Evolutionary conservation across 2,797 vertebrate species (phyloP).

Genomic region (Bovichtus variegatus): DNA sequence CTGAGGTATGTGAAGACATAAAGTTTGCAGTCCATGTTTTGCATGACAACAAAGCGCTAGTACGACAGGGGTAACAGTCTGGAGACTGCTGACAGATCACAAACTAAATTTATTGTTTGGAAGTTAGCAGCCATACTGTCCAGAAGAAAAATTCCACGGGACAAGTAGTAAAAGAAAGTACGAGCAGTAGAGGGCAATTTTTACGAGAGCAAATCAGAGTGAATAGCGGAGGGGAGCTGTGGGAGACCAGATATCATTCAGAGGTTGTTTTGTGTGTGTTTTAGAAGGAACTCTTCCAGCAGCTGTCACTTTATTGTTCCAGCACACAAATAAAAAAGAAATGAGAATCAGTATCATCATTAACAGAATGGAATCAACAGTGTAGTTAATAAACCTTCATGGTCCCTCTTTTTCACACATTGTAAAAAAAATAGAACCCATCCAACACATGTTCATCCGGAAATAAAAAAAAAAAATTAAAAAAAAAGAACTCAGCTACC

Average conservation of each 20-base stretch:
- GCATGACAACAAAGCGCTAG: conserved; percentile 60
- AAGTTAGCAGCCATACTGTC: conserved; percentile 63
- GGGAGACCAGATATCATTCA: conserved; percentile 71
- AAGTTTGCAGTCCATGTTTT: conserved; percentile 57
- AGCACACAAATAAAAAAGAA: conserved; percentile 65
- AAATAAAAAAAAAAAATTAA: no score
- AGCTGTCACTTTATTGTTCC: conserved; percentile 74
- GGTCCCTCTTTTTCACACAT: conserved; percentile 24
- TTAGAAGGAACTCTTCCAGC: conserved; percentile 56
- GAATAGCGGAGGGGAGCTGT: conserved; percentile 67
- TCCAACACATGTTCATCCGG: conserved; percentile 40
- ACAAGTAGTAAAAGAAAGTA: conserved; percentile 53
- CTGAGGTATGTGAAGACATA: conserved; percentile 54
- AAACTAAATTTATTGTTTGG: conserved; percentile 71
- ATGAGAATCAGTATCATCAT: conserved; percentile 69
- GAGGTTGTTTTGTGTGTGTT: conserved; percentile 59
- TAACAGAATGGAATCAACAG: conserved; percentile 61
- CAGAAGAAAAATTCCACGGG: conserved; percentile 57
- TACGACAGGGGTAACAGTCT: conserved; percentile 45
- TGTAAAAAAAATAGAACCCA: conserved; percentile 71
- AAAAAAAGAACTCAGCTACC: conserved; percentile 4
- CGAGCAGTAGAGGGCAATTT: conserved; percentile 57
- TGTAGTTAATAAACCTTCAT: conserved; percentile 62
- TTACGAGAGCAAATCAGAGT: conserved; percentile 61
- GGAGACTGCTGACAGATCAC: conserved; percentile 73